Evolutionary conservation across 1,140 invertebrate species (phyloP).

Genomic region (Galleria mellonella): DNA sequence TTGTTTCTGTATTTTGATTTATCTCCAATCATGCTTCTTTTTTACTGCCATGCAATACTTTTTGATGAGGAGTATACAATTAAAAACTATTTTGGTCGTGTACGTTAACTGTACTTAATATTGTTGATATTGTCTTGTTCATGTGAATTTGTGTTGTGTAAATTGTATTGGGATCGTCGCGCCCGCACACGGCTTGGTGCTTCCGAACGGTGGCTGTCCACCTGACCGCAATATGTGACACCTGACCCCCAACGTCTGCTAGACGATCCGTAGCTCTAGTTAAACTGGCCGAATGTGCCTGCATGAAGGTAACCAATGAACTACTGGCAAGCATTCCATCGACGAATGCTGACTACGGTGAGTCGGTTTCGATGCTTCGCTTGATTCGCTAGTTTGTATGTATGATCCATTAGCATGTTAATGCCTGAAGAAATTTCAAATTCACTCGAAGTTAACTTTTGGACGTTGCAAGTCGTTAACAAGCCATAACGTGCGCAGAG

Average conservation of each 20-base stretch:
- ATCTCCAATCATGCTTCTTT: constrained; percentile 53
- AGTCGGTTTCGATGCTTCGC: constrained; percentile 47
- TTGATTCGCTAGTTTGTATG: constrained; percentile 22
- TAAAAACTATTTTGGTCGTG: constrained; percentile 74
- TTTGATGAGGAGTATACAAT: constrained; percentile 24
- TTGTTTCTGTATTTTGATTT: constrained; percentile 32
- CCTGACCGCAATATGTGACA: constrained; percentile 54
- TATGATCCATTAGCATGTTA: constrained; percentile 19
- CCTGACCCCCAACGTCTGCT: constrained; percentile 43
- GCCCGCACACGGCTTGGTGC: constrained; percentile 64
- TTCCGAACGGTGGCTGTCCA: constrained; percentile 54
- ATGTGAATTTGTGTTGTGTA: constrained; percentile 73
- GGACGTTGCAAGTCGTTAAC: constrained; percentile 8
- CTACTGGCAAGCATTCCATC: constrained; percentile 49
- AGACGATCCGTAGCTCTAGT: constrained; percentile 59
- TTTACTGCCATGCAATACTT: constrained; percentile 49
- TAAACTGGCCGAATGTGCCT: constrained; percentile 55
- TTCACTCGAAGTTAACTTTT: constrained; percentile 25
- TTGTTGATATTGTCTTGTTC: constrained; percentile 69
- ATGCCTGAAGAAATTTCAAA: constrained; percentile 10
- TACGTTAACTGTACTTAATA: constrained; percentile 57
- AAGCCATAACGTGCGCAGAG: neutral
- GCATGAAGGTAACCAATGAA: constrained; percentile 45
- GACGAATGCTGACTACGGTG: constrained; percentile 60
- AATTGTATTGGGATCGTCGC: constrained; percentile 49